Evolutionary conservation across 1,140 invertebrate genomes (phyloP), one percentile per base, ranked within the genome.

Genomic region (Cataglyphis hispanica): DNA sequence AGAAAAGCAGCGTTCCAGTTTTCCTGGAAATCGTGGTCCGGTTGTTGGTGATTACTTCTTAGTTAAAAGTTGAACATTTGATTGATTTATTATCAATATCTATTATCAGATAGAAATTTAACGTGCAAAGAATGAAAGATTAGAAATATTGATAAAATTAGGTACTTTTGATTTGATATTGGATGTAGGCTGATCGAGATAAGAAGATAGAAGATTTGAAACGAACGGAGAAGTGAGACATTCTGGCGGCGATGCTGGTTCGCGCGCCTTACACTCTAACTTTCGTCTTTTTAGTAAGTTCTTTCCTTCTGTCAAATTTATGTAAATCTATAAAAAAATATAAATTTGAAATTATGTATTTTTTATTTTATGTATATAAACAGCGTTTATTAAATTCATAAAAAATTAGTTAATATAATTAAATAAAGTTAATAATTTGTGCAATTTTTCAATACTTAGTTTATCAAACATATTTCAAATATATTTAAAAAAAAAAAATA

Each of bases 211-310:
- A 56, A 56, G 13, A 83, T 72, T n/a, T 72, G 53, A 61, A 83
- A 83, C 8, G 3, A 43, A 70, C 46, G 11, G 40, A 27, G 34
- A 56, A 56, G 63, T 31, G 31, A 80, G 2, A 67, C 37, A 53
- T 27, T 80, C 4, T 60, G 19, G 25, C 27, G 53, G 67, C 37
- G 67, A 83, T 83, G 78, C 16, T 80, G 77, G 5, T 83, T 83
- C 78, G 78, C 37, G 78, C 67, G 67, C 40, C 78, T 34, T 46
- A 22, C n/a, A 46, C 2, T 6, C 13, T 74, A 10, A 10, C 50
- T 19, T 46, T 83, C 0, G 1, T 83, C 40, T 8, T 81, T 46
- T n/a, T n/a, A 53, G 78, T 83, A 74, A 25, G 78, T 74, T 50
- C 7, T 22, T 5, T 34, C 22, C 16, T 72, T 25, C 0, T 22